Conservation (phyloP, 2,888 invertebrate species). For the Cryptus viduatorius region DNA sequence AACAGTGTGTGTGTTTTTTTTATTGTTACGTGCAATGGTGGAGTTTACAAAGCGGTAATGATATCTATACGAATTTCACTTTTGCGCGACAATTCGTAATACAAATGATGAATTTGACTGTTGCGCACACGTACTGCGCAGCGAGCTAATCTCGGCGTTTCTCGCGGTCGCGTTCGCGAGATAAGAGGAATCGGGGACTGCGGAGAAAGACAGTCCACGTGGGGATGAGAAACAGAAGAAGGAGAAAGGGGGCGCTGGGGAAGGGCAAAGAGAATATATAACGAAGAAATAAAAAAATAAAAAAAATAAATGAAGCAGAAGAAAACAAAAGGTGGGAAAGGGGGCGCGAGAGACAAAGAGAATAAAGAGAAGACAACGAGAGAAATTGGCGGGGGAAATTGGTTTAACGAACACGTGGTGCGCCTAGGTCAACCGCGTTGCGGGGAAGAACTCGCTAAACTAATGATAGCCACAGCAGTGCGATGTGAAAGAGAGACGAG, state of each 20-base stretch:
- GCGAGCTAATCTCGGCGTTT: conserved; percentile 67
- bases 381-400: conserved; percentile 8
- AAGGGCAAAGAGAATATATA: conserved; percentile 40
- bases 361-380: conserved; percentile 37
- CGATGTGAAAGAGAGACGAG: conserved; percentile 29
- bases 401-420: conserved; percentile 75
- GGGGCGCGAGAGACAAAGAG: conserved; percentile 48
- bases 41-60: conserved; percentile 34
- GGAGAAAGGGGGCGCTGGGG: not conserved
- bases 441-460: conserved; percentile 64
- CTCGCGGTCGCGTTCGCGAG: conserved; percentile 60
- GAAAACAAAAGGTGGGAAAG: conserved; percentile 28
- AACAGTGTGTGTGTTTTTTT: not conserved
- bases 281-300: conserved; percentile 37
- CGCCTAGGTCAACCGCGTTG: conserved; percentile 76
- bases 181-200: conserved; percentile 74
- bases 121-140: not conserved
- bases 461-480: conserved; percentile 48
- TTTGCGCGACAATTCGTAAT: conserved; percentile 76
- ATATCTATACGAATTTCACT: conserved; percentile 37
- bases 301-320: conserved; percentile 1
- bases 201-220: conserved; percentile 58
- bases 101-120: conserved; percentile 5
- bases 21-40: conserved; percentile 14
- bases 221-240: conserved; percentile 42